Conservation (phyloP, 2,113 vertebrate genomes). For the Agapornis roseicollis region DNA sequence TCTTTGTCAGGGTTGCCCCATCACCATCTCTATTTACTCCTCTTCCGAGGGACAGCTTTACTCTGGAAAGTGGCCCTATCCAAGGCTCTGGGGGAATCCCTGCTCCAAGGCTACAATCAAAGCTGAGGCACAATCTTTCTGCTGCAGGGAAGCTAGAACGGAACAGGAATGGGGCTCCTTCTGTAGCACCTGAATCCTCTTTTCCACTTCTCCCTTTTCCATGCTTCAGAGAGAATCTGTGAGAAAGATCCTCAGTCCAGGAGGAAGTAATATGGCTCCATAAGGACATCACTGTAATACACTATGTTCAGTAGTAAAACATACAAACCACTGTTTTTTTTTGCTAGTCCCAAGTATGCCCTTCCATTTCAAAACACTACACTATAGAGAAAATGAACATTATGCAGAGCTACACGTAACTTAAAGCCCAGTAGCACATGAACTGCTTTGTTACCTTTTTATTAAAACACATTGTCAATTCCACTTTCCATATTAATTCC, state of each 20-base stretch:
- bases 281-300: not conserved
- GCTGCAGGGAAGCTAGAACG: not conserved
- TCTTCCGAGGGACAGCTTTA: not conserved
- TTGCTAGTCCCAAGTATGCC: not conserved
- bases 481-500: not conserved
- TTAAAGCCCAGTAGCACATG: not conserved
- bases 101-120: not conserved
- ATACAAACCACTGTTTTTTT: not conserved
- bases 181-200: not conserved
- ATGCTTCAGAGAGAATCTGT: not conserved
- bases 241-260: not conserved
- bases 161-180: not conserved
- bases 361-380: not conserved
- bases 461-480: not conserved
- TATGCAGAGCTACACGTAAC: not conserved
- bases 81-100: not conserved
- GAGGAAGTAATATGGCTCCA: not conserved
- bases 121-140: not conserved
- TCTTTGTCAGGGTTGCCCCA: accelerated
- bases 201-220: not conserved
- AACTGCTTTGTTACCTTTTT: not conserved
- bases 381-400: not conserved
- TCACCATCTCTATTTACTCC: not conserved
- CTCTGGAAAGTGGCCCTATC: not conserved
- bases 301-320: not conserved